These are phyloP conservation scores for Sminthurides bifidus DNA, from an alignment of 1,140 invertebrate genomes.

Conservation along the genomic window DNA sequence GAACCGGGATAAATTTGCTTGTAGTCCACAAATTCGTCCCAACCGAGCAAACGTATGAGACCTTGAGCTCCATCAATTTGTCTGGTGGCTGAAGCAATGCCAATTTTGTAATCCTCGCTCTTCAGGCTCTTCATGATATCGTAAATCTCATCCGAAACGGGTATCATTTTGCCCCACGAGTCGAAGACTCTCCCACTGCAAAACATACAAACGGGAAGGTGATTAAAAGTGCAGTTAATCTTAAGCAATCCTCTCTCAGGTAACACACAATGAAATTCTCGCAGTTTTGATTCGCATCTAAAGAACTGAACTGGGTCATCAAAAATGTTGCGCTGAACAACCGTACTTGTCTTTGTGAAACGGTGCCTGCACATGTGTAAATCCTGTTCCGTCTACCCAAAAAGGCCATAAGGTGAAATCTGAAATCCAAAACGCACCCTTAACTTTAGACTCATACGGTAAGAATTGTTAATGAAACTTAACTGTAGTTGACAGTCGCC, in stretches of 20 bases:
- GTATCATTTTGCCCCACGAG: constrained; percentile 4
- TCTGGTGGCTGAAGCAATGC: constrained; percentile 38
- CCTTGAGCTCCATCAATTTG: constrained; percentile 37
- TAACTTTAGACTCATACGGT: too few relatives aligned
- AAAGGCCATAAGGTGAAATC: constrained; percentile 4
- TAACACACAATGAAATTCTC: too few relatives aligned
- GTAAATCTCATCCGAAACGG: neutral
- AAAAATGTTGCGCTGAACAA: too few relatives aligned
- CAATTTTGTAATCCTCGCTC: constrained; percentile 34
- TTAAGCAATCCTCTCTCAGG: too few relatives aligned
- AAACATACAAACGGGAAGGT: too few relatives aligned
- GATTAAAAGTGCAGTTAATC: too few relatives aligned
- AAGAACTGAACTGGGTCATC: too few relatives aligned
- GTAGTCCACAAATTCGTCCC: constrained; percentile 40
- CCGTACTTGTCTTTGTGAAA: neutral
- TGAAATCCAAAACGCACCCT: too few relatives aligned
- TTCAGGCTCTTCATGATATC: constrained; percentile 34
- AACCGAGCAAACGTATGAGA: constrained; percentile 38
- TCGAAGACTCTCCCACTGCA: neutral
- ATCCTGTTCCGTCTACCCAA: neutral
- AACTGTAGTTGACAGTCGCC: too few relatives aligned
- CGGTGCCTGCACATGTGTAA: neutral
- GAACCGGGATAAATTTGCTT: constrained; percentile 42
- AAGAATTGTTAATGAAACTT: too few relatives aligned
- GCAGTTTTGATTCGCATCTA: too few relatives aligned